A percentile compares a stretch with the other conserved stretches of the same genome.
Evolutionary conservation across 2,797 vertebrate genomes (phyloP).

Genomic region (Apogon talboti): DNA sequence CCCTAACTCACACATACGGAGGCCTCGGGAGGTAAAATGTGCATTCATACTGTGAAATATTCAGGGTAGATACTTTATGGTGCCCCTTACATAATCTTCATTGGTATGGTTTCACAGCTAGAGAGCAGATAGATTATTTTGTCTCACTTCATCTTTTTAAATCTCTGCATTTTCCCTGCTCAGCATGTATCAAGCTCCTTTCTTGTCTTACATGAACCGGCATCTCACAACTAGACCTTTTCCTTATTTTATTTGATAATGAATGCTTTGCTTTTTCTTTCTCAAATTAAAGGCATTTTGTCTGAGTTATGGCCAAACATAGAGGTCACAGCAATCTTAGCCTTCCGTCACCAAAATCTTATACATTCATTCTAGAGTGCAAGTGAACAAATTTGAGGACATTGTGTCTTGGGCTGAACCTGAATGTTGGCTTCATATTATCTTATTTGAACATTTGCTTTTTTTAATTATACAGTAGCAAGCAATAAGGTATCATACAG

Average conservation of each 20-base stretch:
- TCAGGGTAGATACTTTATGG: neutral
- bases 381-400: too few relatives aligned
- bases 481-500: too few relatives aligned
- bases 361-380: too few relatives aligned
- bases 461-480: too few relatives aligned
- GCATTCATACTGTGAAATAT: neutral
- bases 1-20: neutral
- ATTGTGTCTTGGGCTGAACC: too few relatives aligned
- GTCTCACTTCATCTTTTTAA: neutral
- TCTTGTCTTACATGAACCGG: constrained; percentile 1
- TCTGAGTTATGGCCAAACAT: too few relatives aligned
- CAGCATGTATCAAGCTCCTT: neutral
- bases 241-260: neutral
- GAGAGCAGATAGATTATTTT: neutral
- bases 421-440: too few relatives aligned
- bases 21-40: neutral
- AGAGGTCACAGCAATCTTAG: too few relatives aligned
- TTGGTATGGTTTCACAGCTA: neutral
- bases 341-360: too few relatives aligned
- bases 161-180: neutral
- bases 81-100: constrained; percentile 6
- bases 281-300: too few relatives aligned
- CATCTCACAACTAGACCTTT: constrained; percentile 1
- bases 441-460: too few relatives aligned
- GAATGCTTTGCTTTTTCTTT: neutral